phyloP scores from a whole-genome alignment of 2,113 vertebrate genomes.

The Sylvilagus bachmani region DNA sequence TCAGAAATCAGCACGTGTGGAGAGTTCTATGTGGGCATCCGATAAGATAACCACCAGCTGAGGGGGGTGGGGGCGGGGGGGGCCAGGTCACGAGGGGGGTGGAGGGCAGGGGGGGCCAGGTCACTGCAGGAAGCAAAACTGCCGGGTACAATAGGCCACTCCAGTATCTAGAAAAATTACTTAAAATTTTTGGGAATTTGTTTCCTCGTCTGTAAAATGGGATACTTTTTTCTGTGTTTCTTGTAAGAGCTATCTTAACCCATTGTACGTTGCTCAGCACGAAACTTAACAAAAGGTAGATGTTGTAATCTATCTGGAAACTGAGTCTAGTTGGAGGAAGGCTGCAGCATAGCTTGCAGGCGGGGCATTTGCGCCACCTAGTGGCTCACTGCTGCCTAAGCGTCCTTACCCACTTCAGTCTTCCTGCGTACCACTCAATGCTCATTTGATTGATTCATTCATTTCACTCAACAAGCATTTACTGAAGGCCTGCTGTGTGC shows the following conservation, averaged over 20 bases:
- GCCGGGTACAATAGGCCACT: not conserved
- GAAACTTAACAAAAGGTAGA: not conserved
- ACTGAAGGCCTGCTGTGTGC: not conserved
- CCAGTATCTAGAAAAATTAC: not conserved
- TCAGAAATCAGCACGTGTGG: not conserved
- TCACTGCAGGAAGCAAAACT: not conserved
- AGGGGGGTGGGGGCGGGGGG: not conserved
- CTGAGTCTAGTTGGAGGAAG: not conserved
- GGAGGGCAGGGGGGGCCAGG: accelerated
- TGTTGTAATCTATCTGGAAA: not conserved
- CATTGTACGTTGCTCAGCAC: not conserved
- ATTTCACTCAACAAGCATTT: constrained; percentile 32
- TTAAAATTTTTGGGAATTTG: constrained; percentile 47
- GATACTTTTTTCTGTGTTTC: not conserved
- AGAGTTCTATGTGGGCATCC: not conserved
- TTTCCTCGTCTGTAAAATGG: constrained; percentile 16
- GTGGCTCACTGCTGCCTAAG: not conserved
- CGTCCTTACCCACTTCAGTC: not conserved
- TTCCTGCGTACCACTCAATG: not conserved
- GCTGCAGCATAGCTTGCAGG: not conserved
- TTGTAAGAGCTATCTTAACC: not conserved
- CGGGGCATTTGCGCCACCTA: constrained; percentile 61
- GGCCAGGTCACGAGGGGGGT: too few relatives aligned
- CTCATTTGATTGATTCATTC: not conserved
- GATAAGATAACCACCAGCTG: not conserved